Evolutionary conservation across 2,113 vertebrate species (phyloP).

Genomic region (Podarcis raffonei): DNA sequence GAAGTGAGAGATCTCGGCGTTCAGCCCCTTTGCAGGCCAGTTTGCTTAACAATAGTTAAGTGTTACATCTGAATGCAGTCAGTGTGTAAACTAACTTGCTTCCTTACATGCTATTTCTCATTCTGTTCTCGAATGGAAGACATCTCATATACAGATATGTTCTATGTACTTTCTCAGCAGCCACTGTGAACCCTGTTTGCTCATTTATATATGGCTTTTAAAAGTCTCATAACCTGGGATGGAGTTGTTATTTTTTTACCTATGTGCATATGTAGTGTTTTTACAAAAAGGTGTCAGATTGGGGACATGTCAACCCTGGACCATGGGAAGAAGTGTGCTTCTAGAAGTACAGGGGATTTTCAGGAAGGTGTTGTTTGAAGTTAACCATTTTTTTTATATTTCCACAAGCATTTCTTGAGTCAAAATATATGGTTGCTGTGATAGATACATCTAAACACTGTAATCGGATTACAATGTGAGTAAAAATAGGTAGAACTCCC

Average conservation of each 20-base stretch:
- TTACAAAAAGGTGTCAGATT: slow-evolving; percentile 29
- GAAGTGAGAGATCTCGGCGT: background rate
- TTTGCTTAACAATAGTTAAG: background rate
- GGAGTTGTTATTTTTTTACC: background rate
- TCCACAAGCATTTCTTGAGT: slow-evolving; percentile 65
- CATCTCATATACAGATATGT: background rate
- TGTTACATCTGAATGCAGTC: background rate
- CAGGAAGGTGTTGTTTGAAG: slow-evolving; percentile 79
- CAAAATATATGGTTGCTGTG: slow-evolving; percentile 62
- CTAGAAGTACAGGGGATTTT: slow-evolving; percentile 57
- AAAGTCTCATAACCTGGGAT: background rate
- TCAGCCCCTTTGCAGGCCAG: background rate
- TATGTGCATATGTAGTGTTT: slow-evolving; percentile 7
- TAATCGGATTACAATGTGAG: slow-evolving; percentile 62
- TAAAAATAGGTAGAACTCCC: slow-evolving; percentile 56
- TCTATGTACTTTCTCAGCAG: background rate
- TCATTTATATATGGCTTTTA: slow-evolving; percentile 7
- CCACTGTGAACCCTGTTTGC: background rate
- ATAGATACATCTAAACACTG: slow-evolving; percentile 74
- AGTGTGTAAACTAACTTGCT: background rate
- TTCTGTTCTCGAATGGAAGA: background rate
- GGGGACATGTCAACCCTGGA: slow-evolving; percentile 4
- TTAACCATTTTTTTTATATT: slow-evolving; percentile 72
- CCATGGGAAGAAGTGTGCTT: slow-evolving; percentile 12
- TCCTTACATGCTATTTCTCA: background rate